Base-by-base conservation (phyloP, 2,797 vertebrate genomes). In the Simalia tracyae region DNA sequence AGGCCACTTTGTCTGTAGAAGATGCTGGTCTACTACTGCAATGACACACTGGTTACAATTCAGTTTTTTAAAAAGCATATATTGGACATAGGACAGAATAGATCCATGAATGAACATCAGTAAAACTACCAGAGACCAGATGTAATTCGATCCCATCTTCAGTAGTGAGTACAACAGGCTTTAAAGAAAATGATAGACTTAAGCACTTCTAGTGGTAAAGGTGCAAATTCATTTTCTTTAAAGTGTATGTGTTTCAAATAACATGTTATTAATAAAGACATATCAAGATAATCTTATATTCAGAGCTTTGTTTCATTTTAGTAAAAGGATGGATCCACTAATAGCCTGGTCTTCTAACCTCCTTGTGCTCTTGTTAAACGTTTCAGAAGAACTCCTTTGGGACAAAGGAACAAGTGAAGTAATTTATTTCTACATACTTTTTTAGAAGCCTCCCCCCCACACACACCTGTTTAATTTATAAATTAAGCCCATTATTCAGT, bases 181-280 rank as follows among this genome's bases (percentile, higher is more conserved):
- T 93, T 68, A 88, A 0, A 36, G 57, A 17, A 92, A 56, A 57
- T 91, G 85, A 76, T 87, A 84, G 89, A 91, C 91, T 87, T 59
- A 76, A 91, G 68, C 5, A 22, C 86, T 89, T 90, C 54, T 66
- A 66, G 68, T 94, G 89, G 89, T 94, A 93, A 95, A 95, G 42
- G 57, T 60, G 84, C 9, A 93, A 93, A 90, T 81, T 81, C 46
- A 94, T 89, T 89, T 93, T 91, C 95, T 61, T 81, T 54, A 59
- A 87, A 93, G 95, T 91, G 68, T 28, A 0, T 7, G 26, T 64
- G 57, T 96, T 97, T 96, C 94, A 94, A 96, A 96, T 95, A 93
- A 90, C 26, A 87, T 81, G 95, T 96, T 95, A 90, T 94, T 95
- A 86, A 11, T 90, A 90, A 28, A 50, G 91, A 87, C 63, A 64